These are phyloP conservation scores for Amblyteles armatorius DNA, from an alignment of 2,888 invertebrate species.

Conservation along the genomic window DNA sequence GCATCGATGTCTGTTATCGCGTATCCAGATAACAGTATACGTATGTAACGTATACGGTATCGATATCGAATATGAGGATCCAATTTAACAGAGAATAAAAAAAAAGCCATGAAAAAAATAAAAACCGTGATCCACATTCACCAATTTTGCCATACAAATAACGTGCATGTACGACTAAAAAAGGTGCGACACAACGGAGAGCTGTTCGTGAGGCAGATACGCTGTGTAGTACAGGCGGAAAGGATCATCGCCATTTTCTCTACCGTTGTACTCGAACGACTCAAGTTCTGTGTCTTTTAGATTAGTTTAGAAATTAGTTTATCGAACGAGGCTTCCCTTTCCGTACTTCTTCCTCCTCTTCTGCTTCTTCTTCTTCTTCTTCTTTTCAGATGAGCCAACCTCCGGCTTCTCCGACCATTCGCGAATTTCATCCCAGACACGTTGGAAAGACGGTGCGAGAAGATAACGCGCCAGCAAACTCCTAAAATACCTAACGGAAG, in stretches of 20 bases:
- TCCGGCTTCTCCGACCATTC: constrained; percentile 27
- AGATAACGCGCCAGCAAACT: constrained; percentile 56
- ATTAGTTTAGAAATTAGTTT: constrained; percentile 74
- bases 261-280: constrained; percentile 50
- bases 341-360: constrained; percentile 5
- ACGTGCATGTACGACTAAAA: not conserved
- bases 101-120: too few relatives aligned
- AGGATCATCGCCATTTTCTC: constrained; percentile 64
- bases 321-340: constrained; percentile 63
- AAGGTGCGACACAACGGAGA: constrained; percentile 29
- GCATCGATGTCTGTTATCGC: not conserved
- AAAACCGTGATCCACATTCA: too few relatives aligned
- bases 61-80: too few relatives aligned
- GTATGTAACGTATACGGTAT: too few relatives aligned
- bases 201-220: constrained; percentile 26
- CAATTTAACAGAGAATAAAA: too few relatives aligned
- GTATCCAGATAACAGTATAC: not conserved
- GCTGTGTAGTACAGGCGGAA: constrained; percentile 57
- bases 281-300: constrained; percentile 70
- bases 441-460: constrained; percentile 25
- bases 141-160: too few relatives aligned
- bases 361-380: not conserved
- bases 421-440: constrained; percentile 57
- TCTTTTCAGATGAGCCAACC: constrained; percentile 6
- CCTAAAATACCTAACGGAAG: constrained; percentile 51